Base-by-base conservation (phyloP, 1,140 invertebrate species). In the Drosophila orosa region DNA sequence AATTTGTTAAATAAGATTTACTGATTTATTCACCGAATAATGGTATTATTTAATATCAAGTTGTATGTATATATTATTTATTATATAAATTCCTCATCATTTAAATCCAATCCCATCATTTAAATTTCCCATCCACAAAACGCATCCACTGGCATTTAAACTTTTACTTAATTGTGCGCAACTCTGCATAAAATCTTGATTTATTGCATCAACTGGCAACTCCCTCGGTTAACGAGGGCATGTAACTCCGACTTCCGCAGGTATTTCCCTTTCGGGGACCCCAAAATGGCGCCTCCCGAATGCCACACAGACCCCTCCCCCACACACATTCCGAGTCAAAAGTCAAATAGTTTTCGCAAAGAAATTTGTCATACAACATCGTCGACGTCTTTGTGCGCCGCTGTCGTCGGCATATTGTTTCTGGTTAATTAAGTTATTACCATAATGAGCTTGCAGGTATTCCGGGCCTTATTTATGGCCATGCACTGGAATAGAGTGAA, bases 341-440 rank as follows among this genome's bases (percentile, higher is more conserved):
- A 89, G 84, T 89, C 84, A 89, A 89, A 89, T 89, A 89, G 84
- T 89, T 89, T 87, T 44, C 80, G 39, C 77, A 78, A 72, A 84
- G 80, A 89, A 89, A 87, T 87, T 87, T 87, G 84, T 87, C 84
- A 89, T 84, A 76, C 83, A 56, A 75, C 65, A 59, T 52, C 44
- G 58, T 71, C 45, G 66, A 39, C 67, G 72, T 60, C 77, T 75
- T 76, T 75, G 75, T 78, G 73, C 42, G 54, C 17, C 68, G 33
- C 55, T 67, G 63, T 80, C 29, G 62, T 73, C 62, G 68, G 84
- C 85, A 84, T 84, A 89, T 89, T 89, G 84, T 89, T 89, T 89
- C 80, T 78, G 85, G 84, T 89, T 89, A 89, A 89, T 89, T 89
- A 89, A 89, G 84, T 89, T 89, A 89, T 89, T 89, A 89, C 84